A percentile compares a stretch with the other conserved stretches of the same genome.
Conservation (phyloP, 92 coral and sea anemone species). For the Diadumene lineata region DNA sequence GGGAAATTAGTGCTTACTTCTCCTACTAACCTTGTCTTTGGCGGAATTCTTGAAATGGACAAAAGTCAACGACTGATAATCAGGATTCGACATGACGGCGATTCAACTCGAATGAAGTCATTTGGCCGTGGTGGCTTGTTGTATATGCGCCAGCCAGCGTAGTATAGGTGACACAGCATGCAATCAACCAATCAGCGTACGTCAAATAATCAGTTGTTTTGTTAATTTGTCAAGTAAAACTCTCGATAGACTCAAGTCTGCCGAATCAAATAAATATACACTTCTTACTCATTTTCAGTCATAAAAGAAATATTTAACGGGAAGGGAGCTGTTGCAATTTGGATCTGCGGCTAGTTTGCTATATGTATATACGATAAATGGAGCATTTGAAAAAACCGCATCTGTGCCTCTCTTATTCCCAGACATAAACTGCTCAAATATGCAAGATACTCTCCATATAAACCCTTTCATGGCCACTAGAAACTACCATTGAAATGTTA, state of each 20-base stretch:
- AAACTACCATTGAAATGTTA: constrained; percentile 5
- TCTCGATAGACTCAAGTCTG: constrained; percentile 20
- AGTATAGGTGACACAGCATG: constrained; percentile 26
- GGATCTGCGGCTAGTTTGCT: no score
- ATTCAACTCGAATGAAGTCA: constrained; percentile 17
- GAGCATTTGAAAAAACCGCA: constrained; percentile 4
- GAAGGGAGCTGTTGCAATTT: no score
- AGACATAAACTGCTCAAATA: constrained; percentile 36
- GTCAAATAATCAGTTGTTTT: constrained; percentile 57
- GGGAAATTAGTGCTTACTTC: background rate
- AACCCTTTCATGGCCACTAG: background rate
- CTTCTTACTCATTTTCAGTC: background rate
- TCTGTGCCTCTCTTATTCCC: constrained; percentile 30
- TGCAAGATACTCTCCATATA: constrained; percentile 7
- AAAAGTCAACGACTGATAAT: constrained; percentile 68
- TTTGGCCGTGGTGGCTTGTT: constrained; percentile 30
- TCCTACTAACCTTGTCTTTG: constrained; percentile 57
- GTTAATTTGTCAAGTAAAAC: constrained; percentile 52
- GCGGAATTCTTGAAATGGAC: constrained; percentile 38
- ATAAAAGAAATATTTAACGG: background rate
- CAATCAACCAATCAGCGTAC: constrained; percentile 45
- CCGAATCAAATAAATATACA: constrained; percentile 12
- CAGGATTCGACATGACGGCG: constrained; percentile 48
- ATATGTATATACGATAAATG: no score
- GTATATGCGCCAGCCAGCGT: constrained; percentile 38